Percentiles rank a stretch among this genome's conserved stretches.
Evolutionary conservation across 2,797 vertebrate genomes (phyloP).

Genomic region (Diplodus sargus): DNA sequence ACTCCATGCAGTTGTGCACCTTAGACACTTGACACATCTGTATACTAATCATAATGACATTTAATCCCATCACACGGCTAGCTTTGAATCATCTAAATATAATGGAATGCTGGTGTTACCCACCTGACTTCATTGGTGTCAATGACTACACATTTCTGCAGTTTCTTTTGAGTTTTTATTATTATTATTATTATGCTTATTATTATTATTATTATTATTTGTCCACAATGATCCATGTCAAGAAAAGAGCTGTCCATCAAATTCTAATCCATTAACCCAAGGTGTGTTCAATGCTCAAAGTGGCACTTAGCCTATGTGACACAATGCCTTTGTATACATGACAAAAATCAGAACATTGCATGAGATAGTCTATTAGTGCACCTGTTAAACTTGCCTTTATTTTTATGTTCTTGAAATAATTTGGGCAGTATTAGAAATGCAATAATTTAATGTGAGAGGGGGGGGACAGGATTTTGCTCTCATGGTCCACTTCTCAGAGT

Average conservation of each 20-base stretch:
- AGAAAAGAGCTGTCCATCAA: conserved; percentile 64
- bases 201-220: conserved; percentile 61
- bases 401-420: conserved; percentile 73
- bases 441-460: conserved; percentile 70
- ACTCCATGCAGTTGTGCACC: conserved; percentile 77
- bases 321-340: conserved; percentile 79
- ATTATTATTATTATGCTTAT: conserved; percentile 38
- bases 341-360: conserved; percentile 80
- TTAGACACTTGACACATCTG: conserved; percentile 79
- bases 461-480: conserved; percentile 41
- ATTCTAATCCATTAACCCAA: conserved; percentile 57
- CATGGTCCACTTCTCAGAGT: conserved; percentile 52
- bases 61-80: conserved; percentile 75
- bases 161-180: conserved; percentile 23
- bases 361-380: conserved; percentile 83
- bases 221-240: conserved; percentile 52
- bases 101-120: conserved; percentile 80
- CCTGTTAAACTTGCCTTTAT: conserved; percentile 81
- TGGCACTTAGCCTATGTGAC: conserved; percentile 70
- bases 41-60: conserved; percentile 77
- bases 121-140: conserved; percentile 71
- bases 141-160: conserved; percentile 62
- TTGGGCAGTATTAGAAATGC: conserved; percentile 71
- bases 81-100: conserved; percentile 76
- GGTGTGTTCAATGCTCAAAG: conserved; percentile 72